phyloP scores from a whole-genome alignment of 53 echinoderm and acorn worm species.

The Luidia sarsii region DNA sequence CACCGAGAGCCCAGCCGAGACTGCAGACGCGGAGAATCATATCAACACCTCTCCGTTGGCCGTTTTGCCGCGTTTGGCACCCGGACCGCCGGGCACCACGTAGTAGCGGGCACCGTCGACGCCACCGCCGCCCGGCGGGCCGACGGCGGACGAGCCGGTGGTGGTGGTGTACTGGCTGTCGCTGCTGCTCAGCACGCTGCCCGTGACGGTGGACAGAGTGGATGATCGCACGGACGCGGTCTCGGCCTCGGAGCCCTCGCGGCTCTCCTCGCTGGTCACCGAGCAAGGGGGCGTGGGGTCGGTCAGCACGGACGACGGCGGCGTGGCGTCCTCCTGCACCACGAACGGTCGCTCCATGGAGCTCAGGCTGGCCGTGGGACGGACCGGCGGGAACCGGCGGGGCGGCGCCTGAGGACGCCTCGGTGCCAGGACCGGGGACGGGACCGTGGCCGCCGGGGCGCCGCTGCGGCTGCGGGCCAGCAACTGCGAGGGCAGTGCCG shows the following conservation, averaged over 20 bases:
- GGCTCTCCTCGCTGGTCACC: constrained; percentile 49
- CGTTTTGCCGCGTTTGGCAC: constrained; percentile 42
- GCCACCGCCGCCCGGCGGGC: constrained; percentile 22
- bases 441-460: background rate
- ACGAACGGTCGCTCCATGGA: constrained; percentile 53
- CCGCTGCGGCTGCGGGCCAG: background rate
- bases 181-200: constrained; percentile 29
- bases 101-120: constrained; percentile 35
- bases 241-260: constrained; percentile 44
- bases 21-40: background rate
- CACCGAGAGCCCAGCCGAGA: no score
- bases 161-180: constrained; percentile 30
- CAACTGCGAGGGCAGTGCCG: background rate
- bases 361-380: constrained; percentile 23
- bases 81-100: constrained; percentile 39
- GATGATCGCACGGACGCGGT: constrained; percentile 45
- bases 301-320: constrained; percentile 44
- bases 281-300: constrained; percentile 48
- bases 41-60: constrained; percentile 40
- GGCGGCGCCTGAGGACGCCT: constrained; percentile 7
- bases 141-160: background rate
- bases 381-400: background rate
- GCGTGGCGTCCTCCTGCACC: constrained; percentile 29
- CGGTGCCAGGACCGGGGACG: background rate
- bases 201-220: constrained; percentile 34